Evolutionary conservation across 2,888 invertebrate genomes (phyloP).

Genomic region (Melieria crassipennis): DNA sequence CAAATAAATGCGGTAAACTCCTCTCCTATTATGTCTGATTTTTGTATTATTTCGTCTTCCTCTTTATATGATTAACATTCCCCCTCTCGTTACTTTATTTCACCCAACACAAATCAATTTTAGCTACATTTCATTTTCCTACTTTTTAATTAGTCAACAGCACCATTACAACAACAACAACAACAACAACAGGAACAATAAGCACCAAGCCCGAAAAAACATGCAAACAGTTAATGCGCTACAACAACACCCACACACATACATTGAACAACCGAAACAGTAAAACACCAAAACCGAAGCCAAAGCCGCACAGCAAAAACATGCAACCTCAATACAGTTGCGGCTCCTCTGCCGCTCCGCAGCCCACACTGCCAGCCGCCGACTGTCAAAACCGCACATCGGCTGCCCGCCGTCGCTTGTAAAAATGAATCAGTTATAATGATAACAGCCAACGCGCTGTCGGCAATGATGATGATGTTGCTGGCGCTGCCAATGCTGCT

Average conservation of each 20-base stretch:
- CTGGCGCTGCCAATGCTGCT: slow-evolving; percentile 8
- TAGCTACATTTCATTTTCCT: too few species aligned
- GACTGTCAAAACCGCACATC: too few species aligned
- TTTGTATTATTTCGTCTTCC: too few species aligned
- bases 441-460: slow-evolving; percentile 18
- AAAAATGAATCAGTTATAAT: slow-evolving; percentile 26
- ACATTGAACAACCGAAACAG: too few species aligned
- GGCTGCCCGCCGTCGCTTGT: background rate
- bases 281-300: slow-evolving; percentile 1
- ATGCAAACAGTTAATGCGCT: slow-evolving; percentile 6
- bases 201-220: slow-evolving; percentile 8
- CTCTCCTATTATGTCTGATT: too few species aligned
- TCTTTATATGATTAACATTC: too few species aligned
- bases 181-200: slow-evolving; percentile 21
- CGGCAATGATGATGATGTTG: background rate
- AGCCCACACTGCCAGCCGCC: too few species aligned
- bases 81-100: too few species aligned
- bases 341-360: background rate
- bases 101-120: too few species aligned
- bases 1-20: too few species aligned
- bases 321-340: background rate
- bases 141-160: too few species aligned
- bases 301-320: background rate
- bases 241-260: too few species aligned
- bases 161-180: slow-evolving; percentile 7